Evolutionary conservation across 2,888 invertebrate species (phyloP).

Genomic region (Oxycera nigricornis): DNA sequence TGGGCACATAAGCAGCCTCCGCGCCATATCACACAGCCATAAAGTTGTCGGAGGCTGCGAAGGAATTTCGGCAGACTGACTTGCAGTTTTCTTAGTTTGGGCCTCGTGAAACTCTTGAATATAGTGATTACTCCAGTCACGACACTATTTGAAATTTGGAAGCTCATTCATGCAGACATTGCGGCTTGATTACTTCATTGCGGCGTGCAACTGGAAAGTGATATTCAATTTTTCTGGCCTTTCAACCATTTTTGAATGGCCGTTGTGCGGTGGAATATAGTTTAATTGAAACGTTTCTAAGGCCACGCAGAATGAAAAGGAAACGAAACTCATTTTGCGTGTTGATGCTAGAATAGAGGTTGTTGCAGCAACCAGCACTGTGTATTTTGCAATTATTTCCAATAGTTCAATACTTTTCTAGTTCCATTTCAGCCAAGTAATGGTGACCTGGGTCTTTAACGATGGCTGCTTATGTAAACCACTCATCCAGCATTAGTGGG

Average conservation of each 20-base stretch:
- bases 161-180: constrained; percentile 33
- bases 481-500: too few species aligned
- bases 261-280: not conserved
- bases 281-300: not conserved
- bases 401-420: too few species aligned
- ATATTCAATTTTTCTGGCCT: not conserved
- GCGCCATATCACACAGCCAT: not conserved
- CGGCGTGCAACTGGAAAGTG: constrained; percentile 29
- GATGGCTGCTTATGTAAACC: too few species aligned
- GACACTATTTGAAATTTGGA: constrained; percentile 36
- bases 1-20: not conserved
- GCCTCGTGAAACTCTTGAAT: not conserved
- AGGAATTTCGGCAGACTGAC: not conserved
- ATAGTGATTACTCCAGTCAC: constrained; percentile 15
- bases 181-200: constrained; percentile 35
- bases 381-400: too few species aligned
- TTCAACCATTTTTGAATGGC: not conserved
- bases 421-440: too few species aligned
- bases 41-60: not conserved
- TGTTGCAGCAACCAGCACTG: too few species aligned
- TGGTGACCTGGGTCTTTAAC: too few species aligned
- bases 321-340: too few species aligned
- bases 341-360: too few species aligned
- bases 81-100: not conserved
- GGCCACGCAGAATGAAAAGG: not conserved